phyloP scores from a whole-genome alignment of 2,888 invertebrate species.

The Oconnorella tubifera region DNA sequence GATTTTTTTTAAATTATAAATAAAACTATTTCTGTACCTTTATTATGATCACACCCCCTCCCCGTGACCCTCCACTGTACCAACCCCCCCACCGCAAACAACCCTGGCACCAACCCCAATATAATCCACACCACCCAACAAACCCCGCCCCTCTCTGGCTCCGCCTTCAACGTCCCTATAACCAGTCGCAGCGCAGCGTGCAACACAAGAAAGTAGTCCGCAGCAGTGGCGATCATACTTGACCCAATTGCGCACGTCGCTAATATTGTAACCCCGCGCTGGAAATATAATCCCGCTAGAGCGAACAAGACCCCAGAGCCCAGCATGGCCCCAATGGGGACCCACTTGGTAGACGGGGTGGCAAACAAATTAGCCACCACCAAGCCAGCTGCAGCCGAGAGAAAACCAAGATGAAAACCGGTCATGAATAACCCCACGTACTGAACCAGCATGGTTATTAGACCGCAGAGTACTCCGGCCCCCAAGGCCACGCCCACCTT shows the following conservation, averaged over 20 bases:
- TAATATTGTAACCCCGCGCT: slow-evolving; percentile 70
- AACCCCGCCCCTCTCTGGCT: slow-evolving; percentile 56
- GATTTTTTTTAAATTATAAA: slow-evolving; percentile 62
- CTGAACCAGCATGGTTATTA: slow-evolving; percentile 77
- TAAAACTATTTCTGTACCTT: slow-evolving; percentile 54
- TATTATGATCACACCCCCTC: slow-evolving; percentile 59
- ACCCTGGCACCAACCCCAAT: slow-evolving; percentile 70
- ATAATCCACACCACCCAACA: slow-evolving; percentile 74
- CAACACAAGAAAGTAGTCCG: slow-evolving; percentile 74
- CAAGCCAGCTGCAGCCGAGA: slow-evolving; percentile 49
- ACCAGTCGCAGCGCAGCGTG: slow-evolving; percentile 68
- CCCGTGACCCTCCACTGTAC: slow-evolving; percentile 71
- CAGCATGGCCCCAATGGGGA: slow-evolving; percentile 68
- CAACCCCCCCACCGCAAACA: slow-evolving; percentile 66
- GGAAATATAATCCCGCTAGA: slow-evolving; percentile 70
- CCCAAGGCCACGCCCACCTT: slow-evolving; percentile 70
- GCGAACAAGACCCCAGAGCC: slow-evolving; percentile 69
- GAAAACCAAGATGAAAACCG: slow-evolving; percentile 72
- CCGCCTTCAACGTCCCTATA: slow-evolving; percentile 65
- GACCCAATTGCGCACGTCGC: slow-evolving; percentile 75
- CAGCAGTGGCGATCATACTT: slow-evolving; percentile 67
- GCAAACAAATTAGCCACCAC: slow-evolving; percentile 58
- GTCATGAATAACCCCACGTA: slow-evolving; percentile 78
- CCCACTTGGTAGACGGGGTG: slow-evolving; percentile 66
- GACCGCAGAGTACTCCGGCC: slow-evolving; percentile 72